Evolutionary conservation across 1,140 invertebrate species (phyloP).

Genomic region (Saccostrea cuccullata): DNA sequence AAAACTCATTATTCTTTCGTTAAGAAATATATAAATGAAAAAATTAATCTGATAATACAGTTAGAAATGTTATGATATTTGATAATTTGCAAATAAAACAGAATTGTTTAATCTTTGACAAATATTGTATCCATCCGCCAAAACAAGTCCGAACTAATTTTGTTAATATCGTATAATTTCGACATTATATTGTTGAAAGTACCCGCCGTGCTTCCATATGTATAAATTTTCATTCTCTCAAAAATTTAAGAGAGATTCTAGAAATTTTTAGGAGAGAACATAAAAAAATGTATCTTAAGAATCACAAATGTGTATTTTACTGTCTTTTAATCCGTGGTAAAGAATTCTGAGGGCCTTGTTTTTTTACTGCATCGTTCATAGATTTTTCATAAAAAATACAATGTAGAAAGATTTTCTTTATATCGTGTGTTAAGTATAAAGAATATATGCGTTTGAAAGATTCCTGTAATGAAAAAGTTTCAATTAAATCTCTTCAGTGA

Average conservation of each 20-base stretch:
- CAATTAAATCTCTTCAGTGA: background rate
- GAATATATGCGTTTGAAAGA: too few species aligned
- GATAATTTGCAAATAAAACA: background rate
- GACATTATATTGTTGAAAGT: background rate
- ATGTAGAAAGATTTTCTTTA: too few species aligned
- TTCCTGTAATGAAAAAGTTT: too few species aligned
- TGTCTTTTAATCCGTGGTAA: background rate
- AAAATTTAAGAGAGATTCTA: background rate
- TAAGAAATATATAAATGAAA: background rate
- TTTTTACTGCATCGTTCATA: too few species aligned
- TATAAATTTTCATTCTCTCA: background rate
- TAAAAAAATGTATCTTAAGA: background rate
- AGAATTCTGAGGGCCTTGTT: too few species aligned
- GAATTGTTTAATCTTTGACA: background rate
- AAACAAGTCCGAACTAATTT: background rate
- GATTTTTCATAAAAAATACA: too few species aligned
- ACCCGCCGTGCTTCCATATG: background rate
- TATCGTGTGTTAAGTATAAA: too few species aligned
- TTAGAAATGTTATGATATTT: background rate
- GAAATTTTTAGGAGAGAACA: background rate
- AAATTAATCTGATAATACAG: background rate
- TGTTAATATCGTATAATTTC: background rate
- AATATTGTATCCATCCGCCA: conserved; percentile 1
- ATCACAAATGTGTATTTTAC: background rate
- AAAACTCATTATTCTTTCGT: background rate